Percentiles rank a stretch among this genome's conserved stretches.
phyloP scores from a whole-genome alignment of 2,888 invertebrate genomes.

The Rapana venosa region DNA sequence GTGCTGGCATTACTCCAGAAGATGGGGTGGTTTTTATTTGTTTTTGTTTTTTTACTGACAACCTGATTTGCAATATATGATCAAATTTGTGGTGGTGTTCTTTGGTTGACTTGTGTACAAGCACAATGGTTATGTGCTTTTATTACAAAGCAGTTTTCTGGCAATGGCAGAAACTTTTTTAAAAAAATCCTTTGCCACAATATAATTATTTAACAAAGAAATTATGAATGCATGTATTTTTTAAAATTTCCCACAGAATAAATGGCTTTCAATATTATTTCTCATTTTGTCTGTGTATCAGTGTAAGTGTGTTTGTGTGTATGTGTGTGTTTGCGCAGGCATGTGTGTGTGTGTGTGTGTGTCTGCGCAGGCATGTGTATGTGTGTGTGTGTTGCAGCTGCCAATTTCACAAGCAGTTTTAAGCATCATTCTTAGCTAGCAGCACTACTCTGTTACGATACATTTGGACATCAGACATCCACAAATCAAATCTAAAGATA shows the following conservation, averaged over 20 bases:
- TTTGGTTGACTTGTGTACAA: neutral
- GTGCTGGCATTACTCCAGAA: neutral
- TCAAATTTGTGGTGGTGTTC: neutral
- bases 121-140: neutral
- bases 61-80: constrained; percentile 5
- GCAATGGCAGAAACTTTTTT: neutral
- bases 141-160: neutral
- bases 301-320: too few species aligned
- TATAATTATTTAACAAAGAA: neutral
- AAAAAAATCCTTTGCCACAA: neutral
- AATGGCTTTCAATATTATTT: neutral
- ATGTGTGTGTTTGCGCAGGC: too few species aligned
- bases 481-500: too few species aligned
- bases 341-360: too few species aligned
- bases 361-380: too few species aligned
- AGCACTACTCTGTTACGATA: too few species aligned
- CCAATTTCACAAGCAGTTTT: too few species aligned
- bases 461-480: too few species aligned
- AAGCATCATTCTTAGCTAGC: too few species aligned
- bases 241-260: neutral
- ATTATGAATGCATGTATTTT: neutral
- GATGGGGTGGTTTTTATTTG: too few species aligned
- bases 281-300: too few species aligned
- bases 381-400: too few species aligned
- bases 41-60: neutral